These are phyloP conservation scores for Vanessa tameamea DNA, from an alignment of 1,140 invertebrate genomes.

Conservation along the genomic window DNA sequence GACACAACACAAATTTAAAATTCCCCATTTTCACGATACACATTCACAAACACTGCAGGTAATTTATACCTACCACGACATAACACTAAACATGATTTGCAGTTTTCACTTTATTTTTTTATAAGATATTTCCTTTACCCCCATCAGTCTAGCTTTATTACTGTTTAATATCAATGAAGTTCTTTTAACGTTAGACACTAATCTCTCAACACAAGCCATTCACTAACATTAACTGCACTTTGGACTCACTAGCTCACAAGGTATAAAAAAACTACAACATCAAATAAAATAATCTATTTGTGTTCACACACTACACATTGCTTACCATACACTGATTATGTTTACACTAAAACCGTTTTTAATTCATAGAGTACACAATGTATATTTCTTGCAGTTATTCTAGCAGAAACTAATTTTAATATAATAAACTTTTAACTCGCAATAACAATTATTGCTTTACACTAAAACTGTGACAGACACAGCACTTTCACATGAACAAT, in stretches of 20 bases:
- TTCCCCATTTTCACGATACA: slow-evolving; percentile 40
- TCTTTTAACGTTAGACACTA: slow-evolving; percentile 21
- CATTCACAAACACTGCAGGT: slow-evolving; percentile 39
- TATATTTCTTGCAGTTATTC: slow-evolving; percentile 40
- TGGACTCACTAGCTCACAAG: slow-evolving; percentile 64
- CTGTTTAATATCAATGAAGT: neutral
- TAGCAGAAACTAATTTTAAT: slow-evolving; percentile 63
- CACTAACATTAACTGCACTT: slow-evolving; percentile 50
- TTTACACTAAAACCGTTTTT: slow-evolving; percentile 2
- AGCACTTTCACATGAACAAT: slow-evolving; percentile 60
- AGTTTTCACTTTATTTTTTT: slow-evolving; percentile 20
- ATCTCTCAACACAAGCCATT: slow-evolving; percentile 32
- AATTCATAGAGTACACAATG: slow-evolving; percentile 52
- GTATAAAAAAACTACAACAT: slow-evolving; percentile 77
- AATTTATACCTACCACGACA: slow-evolving; percentile 32
- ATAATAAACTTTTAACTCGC: slow-evolving; percentile 44
- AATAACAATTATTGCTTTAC: slow-evolving; percentile 67
- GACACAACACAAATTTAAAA: slow-evolving; percentile 19
- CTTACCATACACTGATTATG: slow-evolving; percentile 61
- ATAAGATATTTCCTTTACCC: slow-evolving; percentile 8
- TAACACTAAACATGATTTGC: slow-evolving; percentile 14
- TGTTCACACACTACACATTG: slow-evolving; percentile 77
- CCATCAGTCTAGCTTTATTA: slow-evolving; percentile 23
- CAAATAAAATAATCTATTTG: slow-evolving; percentile 74
- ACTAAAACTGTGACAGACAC: slow-evolving; percentile 61